phyloP scores from a whole-genome alignment of 2,888 invertebrate genomes.

The Parthenolecanium corni region DNA sequence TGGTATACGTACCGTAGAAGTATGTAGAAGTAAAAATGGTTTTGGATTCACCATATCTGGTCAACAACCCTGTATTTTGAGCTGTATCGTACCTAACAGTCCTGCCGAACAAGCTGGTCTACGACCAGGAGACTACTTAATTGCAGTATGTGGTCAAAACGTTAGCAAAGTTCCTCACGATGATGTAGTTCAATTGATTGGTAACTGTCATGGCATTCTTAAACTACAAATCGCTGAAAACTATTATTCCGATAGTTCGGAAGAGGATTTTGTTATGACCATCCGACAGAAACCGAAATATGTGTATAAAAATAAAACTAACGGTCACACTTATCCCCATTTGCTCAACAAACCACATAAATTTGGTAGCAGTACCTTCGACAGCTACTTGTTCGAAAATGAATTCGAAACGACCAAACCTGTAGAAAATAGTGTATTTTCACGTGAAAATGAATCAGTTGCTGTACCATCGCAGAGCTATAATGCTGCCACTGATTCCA shows the following conservation, averaged over 20 bases:
- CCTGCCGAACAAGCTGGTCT: slow-evolving; percentile 85
- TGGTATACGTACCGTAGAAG: slow-evolving; percentile 70
- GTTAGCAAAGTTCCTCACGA: slow-evolving; percentile 89
- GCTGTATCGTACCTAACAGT: slow-evolving; percentile 79
- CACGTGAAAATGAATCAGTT: slow-evolving; percentile 3
- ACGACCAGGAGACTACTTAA: slow-evolving; percentile 80
- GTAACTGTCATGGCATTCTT: slow-evolving; percentile 69
- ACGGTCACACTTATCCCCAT: slow-evolving; percentile 12
- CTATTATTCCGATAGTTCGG: slow-evolving; percentile 74
- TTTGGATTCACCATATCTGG: slow-evolving; percentile 98
- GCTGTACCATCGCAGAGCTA: background rate
- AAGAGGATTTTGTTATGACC: slow-evolving; percentile 55
- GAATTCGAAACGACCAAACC: slow-evolving; percentile 12
- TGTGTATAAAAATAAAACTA: slow-evolving; percentile 41
- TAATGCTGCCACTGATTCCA: background rate
- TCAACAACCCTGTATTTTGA: slow-evolving; percentile 88
- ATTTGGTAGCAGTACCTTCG: background rate
- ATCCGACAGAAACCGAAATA: slow-evolving; percentile 51
- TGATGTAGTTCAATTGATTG: slow-evolving; percentile 82
- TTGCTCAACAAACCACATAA: slow-evolving; percentile 4
- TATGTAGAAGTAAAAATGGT: slow-evolving; percentile 73
- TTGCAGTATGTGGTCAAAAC: slow-evolving; percentile 81
- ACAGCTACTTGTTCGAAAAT: slow-evolving; percentile 4
- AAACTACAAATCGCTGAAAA: slow-evolving; percentile 77
- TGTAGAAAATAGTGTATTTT: background rate